Conservation (phyloP, 1,140 invertebrate species). For the Epicauta chinensis region DNA sequence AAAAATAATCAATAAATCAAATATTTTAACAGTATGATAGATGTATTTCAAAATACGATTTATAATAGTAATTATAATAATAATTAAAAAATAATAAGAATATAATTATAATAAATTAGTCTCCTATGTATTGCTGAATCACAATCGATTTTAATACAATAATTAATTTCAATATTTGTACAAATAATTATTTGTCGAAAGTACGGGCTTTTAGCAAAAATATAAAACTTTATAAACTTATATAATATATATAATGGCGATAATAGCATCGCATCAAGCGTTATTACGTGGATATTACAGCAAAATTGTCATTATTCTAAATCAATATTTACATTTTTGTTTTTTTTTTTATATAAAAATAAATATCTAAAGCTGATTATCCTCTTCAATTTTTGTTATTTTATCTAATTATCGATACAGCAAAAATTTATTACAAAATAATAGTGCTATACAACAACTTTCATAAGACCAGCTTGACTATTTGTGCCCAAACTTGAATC, state of each 20-base stretch:
- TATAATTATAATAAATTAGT: constrained; percentile 1
- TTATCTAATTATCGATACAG: too few species aligned
- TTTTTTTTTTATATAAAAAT: too few species aligned
- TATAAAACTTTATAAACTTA: constrained; percentile 14
- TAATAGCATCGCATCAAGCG: constrained; percentile 9
- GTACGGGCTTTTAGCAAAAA: constrained; percentile 12
- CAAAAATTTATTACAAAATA: too few species aligned
- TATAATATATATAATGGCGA: constrained; percentile 1
- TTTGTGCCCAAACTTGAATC: constrained; percentile 48
- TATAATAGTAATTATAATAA: neutral
- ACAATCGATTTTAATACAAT: constrained; percentile 4
- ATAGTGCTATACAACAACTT: constrained; percentile 36
- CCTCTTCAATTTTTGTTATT: too few species aligned
- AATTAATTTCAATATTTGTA: neutral
- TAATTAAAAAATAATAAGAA: neutral
- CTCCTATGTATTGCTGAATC: constrained; percentile 6
- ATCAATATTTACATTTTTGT: too few species aligned
- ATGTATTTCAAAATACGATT: too few species aligned
- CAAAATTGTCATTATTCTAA: too few species aligned
- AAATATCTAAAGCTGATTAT: too few species aligned
- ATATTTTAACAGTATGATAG: neutral
- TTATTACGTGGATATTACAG: neutral
- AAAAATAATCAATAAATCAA: neutral
- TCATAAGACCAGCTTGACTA: constrained; percentile 39
- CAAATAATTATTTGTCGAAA: constrained; percentile 1